Evolutionary conservation across 1,140 invertebrate species (phyloP), one percentile per base, ranked within the genome.

Genomic region (Bombus ignitus): DNA sequence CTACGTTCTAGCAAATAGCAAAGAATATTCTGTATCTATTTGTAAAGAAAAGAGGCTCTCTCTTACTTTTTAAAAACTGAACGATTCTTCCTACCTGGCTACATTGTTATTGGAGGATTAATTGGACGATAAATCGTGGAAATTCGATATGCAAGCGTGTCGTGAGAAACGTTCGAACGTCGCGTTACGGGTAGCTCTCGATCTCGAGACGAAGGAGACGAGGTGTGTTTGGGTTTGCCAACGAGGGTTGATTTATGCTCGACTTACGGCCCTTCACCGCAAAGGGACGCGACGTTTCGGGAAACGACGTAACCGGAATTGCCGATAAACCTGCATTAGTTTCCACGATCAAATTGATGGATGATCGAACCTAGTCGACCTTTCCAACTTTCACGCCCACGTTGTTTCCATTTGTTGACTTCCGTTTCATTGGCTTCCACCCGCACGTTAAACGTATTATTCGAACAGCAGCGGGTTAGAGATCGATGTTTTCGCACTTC

Each of bases 251-350:
- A 86, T 89, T 88, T 82, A 89, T 89, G 42, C 77, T 37, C 72
- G 66, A 74, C 79, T 85, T 81, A 81, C 39, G 39, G 42, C 35
- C 77, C 68, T 66, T 71, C 39, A 72, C n/a, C 37, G 66, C 15
- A 35, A 85, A 62, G 74, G 72, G 77, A 80, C 47, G 53, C 76
- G 62, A 78, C 47, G 82, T 85, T 88, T 88, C 72, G 74, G 65
- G 77, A 57, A 47, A 72, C 66, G 73, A 76, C 82, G 75, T 47
- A 79, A 74, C 74, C 77, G 74, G 87, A 89, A 89, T 89, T 65
- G 87, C 62, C 78, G 88, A 89, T 89, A 89, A 88, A 89, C 37
- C 77, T 57, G 87, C 78, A 85, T 89, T 88, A 81, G 83, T 86
- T 87, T 88, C 87, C 77, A 68, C 71, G 78, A 88, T 88, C 62